Percentiles rank a stretch among this genome's conserved stretches.
These are phyloP conservation scores for Hemitrygon akajei DNA, from an alignment of 2,797 vertebrate genomes.

Conservation along the genomic window DNA sequence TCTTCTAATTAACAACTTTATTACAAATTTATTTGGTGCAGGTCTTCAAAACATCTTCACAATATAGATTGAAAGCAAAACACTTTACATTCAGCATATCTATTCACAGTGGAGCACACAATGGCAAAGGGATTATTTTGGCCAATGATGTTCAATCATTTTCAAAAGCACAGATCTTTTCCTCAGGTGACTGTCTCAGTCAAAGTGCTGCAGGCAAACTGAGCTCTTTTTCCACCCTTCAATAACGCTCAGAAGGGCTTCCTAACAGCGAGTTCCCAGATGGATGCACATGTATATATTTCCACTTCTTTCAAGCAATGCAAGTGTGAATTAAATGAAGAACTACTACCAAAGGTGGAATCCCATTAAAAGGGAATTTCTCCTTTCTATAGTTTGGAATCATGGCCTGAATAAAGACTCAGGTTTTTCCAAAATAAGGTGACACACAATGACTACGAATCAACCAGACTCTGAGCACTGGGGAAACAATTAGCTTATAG, in stretches of 20 bases:
- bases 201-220: neutral
- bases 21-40: neutral
- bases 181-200: neutral
- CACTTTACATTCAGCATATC: neutral
- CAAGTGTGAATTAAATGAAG: neutral
- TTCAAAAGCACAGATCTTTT: neutral
- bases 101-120: neutral
- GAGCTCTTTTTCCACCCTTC: neutral
- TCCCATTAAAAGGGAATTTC: neutral
- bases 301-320: neutral
- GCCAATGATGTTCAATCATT: neutral
- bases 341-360: neutral
- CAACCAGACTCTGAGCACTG: neutral
- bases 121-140: neutral
- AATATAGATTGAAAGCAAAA: neutral
- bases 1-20: neutral
- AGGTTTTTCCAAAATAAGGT: neutral
- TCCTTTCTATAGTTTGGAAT: neutral
- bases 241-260: neutral
- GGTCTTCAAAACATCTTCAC: neutral
- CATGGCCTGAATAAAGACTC: neutral
- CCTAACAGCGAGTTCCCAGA: neutral
- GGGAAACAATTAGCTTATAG: neutral
- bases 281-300: neutral
- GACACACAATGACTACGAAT: neutral